A percentile compares a stretch with the other conserved stretches of the same genome.
These are phyloP conservation scores for Dolichotis patagonum DNA, from an alignment of 2,113 vertebrate genomes.

Conservation along the genomic window DNA sequence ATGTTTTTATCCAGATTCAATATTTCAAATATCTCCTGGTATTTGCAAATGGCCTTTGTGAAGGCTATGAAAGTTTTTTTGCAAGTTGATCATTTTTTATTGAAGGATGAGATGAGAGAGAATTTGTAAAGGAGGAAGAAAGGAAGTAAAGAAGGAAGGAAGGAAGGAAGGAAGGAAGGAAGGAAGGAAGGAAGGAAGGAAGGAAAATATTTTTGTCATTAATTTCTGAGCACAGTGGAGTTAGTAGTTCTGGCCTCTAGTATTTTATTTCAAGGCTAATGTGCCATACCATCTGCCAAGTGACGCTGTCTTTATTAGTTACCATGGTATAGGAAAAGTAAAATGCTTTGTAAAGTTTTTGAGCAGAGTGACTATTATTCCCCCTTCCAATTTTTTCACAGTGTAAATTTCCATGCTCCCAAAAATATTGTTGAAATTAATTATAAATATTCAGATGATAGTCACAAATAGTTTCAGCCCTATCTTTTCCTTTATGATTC, in stretches of 20 bases:
- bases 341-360: conserved; percentile 70
- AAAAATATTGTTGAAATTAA: conserved; percentile 49
- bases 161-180: not conserved
- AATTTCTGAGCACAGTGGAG: conserved; percentile 61
- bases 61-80: not conserved
- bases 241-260: conserved; percentile 74
- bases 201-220: not conserved
- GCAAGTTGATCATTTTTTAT: conserved; percentile 14
- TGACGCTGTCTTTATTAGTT: conserved; percentile 70
- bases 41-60: conserved; percentile 30
- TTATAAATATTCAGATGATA: conserved; percentile 59
- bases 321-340: conserved; percentile 69
- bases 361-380: conserved; percentile 47
- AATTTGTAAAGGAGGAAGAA: not conserved
- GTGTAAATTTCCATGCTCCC: conserved; percentile 53
- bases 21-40: conserved; percentile 11
- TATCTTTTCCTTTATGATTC: conserved; percentile 25
- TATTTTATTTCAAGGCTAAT: conserved; percentile 72
- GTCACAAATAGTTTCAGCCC: not conserved
- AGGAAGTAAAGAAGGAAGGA: not conserved
- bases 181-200: not conserved
- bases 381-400: conserved; percentile 51
- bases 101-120: not conserved
- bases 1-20: not conserved
- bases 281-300: conserved; percentile 70